Conservation (phyloP, 2,113 vertebrate species). For the Cinclus cinclus region DNA sequence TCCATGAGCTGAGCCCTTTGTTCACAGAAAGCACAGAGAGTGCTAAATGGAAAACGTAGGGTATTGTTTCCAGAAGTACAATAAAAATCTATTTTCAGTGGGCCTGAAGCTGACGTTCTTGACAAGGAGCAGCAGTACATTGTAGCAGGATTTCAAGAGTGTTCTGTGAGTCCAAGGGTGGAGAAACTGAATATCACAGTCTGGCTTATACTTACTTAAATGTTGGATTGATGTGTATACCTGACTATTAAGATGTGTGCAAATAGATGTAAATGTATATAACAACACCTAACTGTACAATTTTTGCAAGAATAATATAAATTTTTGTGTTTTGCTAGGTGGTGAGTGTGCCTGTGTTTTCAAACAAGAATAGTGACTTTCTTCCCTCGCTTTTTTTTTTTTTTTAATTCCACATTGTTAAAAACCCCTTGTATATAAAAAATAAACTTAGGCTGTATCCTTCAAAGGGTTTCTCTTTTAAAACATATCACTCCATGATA, state of each 20-base stretch:
- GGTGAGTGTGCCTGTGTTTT: background rate
- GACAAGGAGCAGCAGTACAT: background rate
- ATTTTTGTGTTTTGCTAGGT: background rate
- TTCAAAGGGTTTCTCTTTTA: background rate
- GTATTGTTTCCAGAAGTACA: conserved; percentile 57
- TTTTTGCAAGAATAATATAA: background rate
- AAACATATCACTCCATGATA: background rate
- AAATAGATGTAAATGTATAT: background rate
- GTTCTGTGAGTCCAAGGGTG: background rate
- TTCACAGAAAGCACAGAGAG: conserved; percentile 36
- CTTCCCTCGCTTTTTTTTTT: background rate
- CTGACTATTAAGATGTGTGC: background rate
- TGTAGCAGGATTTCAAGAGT: background rate
- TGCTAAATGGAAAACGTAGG: conserved; percentile 32
- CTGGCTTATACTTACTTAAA: background rate
- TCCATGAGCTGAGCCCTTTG: conserved; percentile 48
- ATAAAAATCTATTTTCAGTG: conserved; percentile 51
- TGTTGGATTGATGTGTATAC: background rate
- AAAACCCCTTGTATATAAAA: background rate
- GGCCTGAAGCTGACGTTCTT: background rate
- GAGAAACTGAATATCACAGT: conserved; percentile 5
- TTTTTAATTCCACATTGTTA: background rate
- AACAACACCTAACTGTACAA: background rate
- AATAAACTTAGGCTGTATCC: background rate
- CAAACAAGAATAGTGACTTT: background rate